Evolutionary conservation across 2,113 vertebrate genomes (phyloP).

Genomic region (Phoenicopterus ruber): DNA sequence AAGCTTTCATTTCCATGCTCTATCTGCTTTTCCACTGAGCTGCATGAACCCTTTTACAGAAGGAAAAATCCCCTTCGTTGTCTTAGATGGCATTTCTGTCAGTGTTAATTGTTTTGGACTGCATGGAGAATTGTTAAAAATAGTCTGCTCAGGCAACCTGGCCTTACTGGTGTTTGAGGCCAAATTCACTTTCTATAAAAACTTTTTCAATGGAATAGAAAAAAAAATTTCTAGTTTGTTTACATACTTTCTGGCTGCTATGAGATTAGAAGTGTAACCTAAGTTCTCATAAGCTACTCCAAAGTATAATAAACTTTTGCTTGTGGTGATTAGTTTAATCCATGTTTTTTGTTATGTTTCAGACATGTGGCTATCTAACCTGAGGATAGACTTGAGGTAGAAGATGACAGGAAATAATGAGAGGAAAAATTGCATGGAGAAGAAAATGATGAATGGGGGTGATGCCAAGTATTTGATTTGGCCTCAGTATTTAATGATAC

Average conservation of each 20-base stretch:
- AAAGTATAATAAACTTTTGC: background rate
- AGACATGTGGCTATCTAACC: background rate
- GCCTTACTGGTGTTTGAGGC: background rate
- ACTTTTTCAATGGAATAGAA: background rate
- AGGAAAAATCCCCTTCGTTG: background rate
- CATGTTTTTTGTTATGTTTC: background rate
- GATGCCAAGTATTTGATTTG: background rate
- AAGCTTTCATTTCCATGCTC: background rate
- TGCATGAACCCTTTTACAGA: background rate
- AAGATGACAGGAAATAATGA: background rate
- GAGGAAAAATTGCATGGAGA: background rate
- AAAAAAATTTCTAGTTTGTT: background rate
- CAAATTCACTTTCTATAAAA: background rate
- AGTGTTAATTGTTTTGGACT: background rate
- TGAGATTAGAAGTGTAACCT: background rate
- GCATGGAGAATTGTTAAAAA: background rate
- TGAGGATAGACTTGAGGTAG: background rate
- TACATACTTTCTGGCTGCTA: background rate
- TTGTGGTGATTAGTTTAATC: background rate
- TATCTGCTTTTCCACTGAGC: background rate
- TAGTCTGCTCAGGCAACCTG: background rate
- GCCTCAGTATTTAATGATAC: background rate
- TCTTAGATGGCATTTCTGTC: background rate
- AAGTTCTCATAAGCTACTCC: background rate
- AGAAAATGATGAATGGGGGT: background rate